Evolutionary conservation across 2,797 vertebrate species (phyloP), one percentile per base, ranked within the genome.

Genomic region (Coilia nasus): DNA sequence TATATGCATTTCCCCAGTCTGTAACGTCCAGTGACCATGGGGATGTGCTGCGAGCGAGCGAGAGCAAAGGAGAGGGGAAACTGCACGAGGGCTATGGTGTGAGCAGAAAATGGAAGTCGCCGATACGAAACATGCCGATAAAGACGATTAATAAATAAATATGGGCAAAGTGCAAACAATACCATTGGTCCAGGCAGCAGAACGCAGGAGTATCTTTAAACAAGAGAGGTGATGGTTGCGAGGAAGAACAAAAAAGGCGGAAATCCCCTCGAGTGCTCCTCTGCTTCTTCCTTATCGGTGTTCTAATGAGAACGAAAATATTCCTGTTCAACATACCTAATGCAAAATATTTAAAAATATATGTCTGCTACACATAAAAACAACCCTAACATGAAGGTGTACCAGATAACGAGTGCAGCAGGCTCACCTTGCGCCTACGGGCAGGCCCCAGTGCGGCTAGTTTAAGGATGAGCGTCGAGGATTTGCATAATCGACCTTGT

Each of bases 1-100:
- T 95, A 94, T 95, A 96, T 96, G 94, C 95, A 95, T 94, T 94
- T 94, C 92, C 94, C 94, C 94, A 94, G 94, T 93, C 94, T 95
- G 94, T 94, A 94, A 93, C 94, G 93, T 93, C 90, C 92, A 93
- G 92, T 92, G 86, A 84, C 90, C 71, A 86, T 85, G 85, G 92
- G 92, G 92, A 93, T 92, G 90, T 91, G 90, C 90, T 88, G 91
- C 90, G 78, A 54, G 64, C 80, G 56, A 85, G 84, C 50, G 31
- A 85, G 64, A 15, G 64, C 64, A 35, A 71, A 81, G 14, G 44
- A 82, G 28, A 71, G 64, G 28, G 35, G 35, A 41, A 71, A 81
- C 78, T 82, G 67, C 50, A 78, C 75, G 71, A 84, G 89, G 82
- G 41, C 81, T 83, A 44, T 81, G 83, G 84, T 54, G 19, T 84